A percentile compares a stretch with the other conserved stretches of the same genome.
Conservation (phyloP, 2,797 vertebrate species). For the Pantherophis vulpinus region DNA sequence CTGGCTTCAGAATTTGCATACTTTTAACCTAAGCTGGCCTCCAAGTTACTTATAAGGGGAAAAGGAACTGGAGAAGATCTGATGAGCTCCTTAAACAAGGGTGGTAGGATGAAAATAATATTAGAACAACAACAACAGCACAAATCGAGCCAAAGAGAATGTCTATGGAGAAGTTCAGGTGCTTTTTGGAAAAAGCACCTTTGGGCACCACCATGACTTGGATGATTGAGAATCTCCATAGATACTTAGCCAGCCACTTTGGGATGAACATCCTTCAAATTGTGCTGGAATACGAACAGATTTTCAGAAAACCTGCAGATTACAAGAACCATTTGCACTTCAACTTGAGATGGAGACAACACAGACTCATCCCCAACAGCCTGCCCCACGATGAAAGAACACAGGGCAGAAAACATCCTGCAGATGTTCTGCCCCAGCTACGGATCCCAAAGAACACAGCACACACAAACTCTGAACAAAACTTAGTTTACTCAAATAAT, state of each 20-base stretch:
- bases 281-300: background rate
- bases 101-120: background rate
- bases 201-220: background rate
- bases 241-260: background rate
- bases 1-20: background rate
- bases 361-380: background rate
- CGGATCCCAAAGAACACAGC: too few species aligned
- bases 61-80: background rate
- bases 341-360: background rate
- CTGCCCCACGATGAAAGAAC: background rate
- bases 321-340: background rate
- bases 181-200: background rate
- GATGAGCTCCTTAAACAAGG: background rate
- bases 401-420: background rate
- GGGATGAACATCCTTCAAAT: background rate
- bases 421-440: too few species aligned
- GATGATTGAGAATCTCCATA: background rate
- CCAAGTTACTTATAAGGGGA: background rate
- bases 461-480: too few species aligned
- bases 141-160: background rate
- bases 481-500: too few species aligned
- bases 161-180: background rate
- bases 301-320: background rate
- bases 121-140: background rate
- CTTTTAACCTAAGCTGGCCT: background rate